Evolutionary conservation across 2,797 vertebrate genomes (phyloP), one percentile per base, ranked within the genome.

Genomic region (Trachops cirrhosus): DNA sequence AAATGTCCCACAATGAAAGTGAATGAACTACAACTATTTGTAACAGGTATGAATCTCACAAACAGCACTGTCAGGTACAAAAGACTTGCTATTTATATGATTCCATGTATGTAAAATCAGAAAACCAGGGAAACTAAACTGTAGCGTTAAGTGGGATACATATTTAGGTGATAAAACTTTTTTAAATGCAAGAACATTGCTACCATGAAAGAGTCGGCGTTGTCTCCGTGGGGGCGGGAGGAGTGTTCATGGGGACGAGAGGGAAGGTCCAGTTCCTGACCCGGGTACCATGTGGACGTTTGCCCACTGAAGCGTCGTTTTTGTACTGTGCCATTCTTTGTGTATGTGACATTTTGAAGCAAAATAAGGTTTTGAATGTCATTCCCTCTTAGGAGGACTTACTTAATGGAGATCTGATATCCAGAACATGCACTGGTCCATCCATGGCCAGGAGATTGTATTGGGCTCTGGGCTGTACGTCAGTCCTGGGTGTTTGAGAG

Each of bases 1-100:
- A 83, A 54, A 10, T 80, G 64, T 86, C 84, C 32, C 48, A 22
- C 50, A 67, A 26, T 89, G 41, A 52, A 85, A 86, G 50, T 50
- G 32, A 34, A 77, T 48, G 32, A 85, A 57, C 70, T 83, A 50
- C 34, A 89, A 14, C n/a, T 9, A 52, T 29, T 34, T 2, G 24
- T 1, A 71, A 44, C 3, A 1, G 41, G 9, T 32, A 8, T 26
- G 44, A n/a, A 37, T 85, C 52, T 90, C 44, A 77, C 22, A 15
- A 50, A 75, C 39, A 50, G 4, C 78, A 77, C 6, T 64, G 18
- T 77, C 62, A 77, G 50, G 71, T 54, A 46, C 8, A 14, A 59
- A 54, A 26, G 34, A 67, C 37, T 41, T 6, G 41, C 62, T 22
- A 9, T 68, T 68, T 83, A 39, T 79, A 29, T 77, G 4, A 32